These are phyloP conservation scores for Ophonus ardosiacus DNA, from an alignment of 2,888 invertebrate species.

Conservation along the genomic window DNA sequence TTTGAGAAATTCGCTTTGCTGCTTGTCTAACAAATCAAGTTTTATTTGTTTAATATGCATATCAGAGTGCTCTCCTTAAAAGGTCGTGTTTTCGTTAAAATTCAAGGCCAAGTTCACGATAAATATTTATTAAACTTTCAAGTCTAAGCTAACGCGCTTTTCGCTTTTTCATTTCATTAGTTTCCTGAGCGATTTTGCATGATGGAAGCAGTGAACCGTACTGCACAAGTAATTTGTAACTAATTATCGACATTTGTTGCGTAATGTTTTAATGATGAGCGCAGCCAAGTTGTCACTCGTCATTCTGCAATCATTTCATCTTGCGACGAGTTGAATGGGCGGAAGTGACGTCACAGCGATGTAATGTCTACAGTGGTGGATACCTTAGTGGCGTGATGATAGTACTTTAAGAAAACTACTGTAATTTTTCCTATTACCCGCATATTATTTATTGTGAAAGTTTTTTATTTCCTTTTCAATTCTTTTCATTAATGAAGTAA, in stretches of 20 bases:
- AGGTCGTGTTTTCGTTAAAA: not conserved
- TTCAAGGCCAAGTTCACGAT: conserved; percentile 1
- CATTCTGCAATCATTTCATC: conserved; percentile 54
- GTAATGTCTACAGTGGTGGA: not conserved
- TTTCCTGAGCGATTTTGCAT: conserved; percentile 12
- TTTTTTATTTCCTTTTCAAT: conserved; percentile 5
- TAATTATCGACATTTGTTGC: conserved; percentile 43
- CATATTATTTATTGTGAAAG: conserved; percentile 5
- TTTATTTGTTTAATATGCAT: not conserved
- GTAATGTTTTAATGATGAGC: conserved; percentile 46
- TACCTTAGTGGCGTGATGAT: conserved; percentile 20
- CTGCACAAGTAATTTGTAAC: conserved; percentile 35
- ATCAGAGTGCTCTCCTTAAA: not conserved
- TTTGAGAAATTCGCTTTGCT: not conserved
- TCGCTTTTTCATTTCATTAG: not conserved
- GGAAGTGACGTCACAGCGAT: conserved; percentile 45
- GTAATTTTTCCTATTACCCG: conserved; percentile 8
- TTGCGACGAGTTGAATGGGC: conserved; percentile 38
- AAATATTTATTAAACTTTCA: not conserved
- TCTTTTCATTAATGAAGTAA: not conserved
- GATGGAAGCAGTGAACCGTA: not conserved
- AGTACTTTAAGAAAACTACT: not conserved
- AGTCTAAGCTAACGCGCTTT: not conserved
- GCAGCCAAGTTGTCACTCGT: conserved; percentile 32
- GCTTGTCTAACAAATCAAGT: not conserved